Base-by-base conservation (phyloP, 2,113 vertebrate species). In the Morone saxatilis region DNA sequence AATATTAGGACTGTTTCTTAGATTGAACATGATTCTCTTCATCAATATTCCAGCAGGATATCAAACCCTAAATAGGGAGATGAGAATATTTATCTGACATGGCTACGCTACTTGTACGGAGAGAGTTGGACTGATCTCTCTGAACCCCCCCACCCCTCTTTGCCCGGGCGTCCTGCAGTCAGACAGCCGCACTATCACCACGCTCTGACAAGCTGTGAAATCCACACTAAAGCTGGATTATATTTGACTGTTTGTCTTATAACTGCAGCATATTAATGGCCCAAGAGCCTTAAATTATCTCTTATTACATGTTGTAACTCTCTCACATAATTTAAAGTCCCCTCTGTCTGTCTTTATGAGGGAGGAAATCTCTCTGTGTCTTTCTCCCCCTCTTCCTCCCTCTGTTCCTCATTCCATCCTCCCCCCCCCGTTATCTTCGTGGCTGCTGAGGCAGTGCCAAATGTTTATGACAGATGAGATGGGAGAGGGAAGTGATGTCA, bases 381-480 rank as follows among this genome's bases (percentile, higher is more conserved):
- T 66, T 25, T 67, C 63, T 74, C 73, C 66, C 73, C 38, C 54
- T 81, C 73, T 74, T 53, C 45, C 84, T 76, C 78, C 77, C 86
- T 85, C 65, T 53, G 59, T 82, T 84, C 81, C 54, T 80, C 88
- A 71, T 83, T 82, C 83, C 86, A 13, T n/a, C 50, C 43, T 11
- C 45, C 74, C 53, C 48, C 56, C 12, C 12, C 10, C 0, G 71
- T 94, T 96, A 89, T 95, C 95, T 94, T 74, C 50, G 66, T 74
- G 67, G 89, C 94, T 90, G 95, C 92, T 83, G 88, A 92, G 75
- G 89, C 88, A 80, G 83, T 91, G 91, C 94, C 93, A 92, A 90
- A 88, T 93, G 92, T 97, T 97, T 95, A 91, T 95, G 93, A 95
- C 86, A 94, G 91, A 95, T 94, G 85, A 81, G 87, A 88, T 88